phyloP scores from a whole-genome alignment of 2,113 vertebrate genomes.

The Pantherophis guttatus region DNA sequence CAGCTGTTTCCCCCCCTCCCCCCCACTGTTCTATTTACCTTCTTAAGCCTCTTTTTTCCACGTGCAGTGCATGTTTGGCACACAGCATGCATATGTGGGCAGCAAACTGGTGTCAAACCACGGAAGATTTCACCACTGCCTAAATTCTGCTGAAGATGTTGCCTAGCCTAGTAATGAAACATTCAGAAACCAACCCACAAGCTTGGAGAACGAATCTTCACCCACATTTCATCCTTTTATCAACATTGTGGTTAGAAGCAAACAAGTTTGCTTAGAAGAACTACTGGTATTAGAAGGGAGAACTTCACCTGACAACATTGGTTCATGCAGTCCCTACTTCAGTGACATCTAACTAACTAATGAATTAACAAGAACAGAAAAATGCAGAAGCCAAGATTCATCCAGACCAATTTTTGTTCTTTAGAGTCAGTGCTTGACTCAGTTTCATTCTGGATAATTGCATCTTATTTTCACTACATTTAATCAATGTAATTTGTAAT shows the following conservation, averaged over 20 bases:
- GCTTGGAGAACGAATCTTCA: too few relatives aligned
- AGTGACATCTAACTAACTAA: neutral
- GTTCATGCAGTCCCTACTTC: neutral
- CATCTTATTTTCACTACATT: neutral
- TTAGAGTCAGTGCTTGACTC: neutral
- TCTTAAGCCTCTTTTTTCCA: too few relatives aligned
- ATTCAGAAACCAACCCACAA: too few relatives aligned
- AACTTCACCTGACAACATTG: neutral
- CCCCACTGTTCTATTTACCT: too few relatives aligned
- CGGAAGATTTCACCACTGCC: too few relatives aligned
- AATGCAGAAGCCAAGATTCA: neutral
- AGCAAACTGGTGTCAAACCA: too few relatives aligned
- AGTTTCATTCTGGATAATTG: conserved; percentile 7
- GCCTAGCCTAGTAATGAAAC: too few relatives aligned
- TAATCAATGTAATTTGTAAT: conserved; percentile 11
- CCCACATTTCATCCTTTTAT: neutral
- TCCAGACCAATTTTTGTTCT: neutral
- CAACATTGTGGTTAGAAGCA: neutral
- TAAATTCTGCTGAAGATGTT: too few relatives aligned
- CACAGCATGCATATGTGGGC: too few relatives aligned
- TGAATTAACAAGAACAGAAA: neutral
- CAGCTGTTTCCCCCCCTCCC: too few relatives aligned
- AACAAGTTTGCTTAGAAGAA: neutral
- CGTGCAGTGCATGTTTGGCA: too few relatives aligned
- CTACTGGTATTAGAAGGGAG: neutral